Conservation (phyloP, 92 coral and sea anemone species). For the Phymanthus crucifer region DNA sequence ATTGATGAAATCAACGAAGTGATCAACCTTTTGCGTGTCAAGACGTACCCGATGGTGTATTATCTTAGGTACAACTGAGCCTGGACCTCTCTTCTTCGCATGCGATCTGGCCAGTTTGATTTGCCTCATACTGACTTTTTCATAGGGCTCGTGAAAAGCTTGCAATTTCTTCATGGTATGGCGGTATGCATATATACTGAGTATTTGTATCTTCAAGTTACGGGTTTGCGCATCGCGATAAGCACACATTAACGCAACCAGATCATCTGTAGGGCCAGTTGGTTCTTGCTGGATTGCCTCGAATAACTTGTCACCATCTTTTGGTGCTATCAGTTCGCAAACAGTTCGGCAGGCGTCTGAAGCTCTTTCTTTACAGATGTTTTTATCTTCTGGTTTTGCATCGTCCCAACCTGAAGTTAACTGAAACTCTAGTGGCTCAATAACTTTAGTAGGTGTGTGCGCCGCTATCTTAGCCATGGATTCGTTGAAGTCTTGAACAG, state of each 20-base stretch:
- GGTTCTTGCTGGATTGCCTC: conserved; percentile 17
- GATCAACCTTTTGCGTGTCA: conserved; percentile 20
- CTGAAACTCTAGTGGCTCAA: conserved; percentile 11
- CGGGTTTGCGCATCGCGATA: conserved; percentile 24
- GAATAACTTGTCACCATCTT: conserved; percentile 23
- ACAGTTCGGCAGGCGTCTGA: background rate
- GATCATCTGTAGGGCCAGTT: background rate
- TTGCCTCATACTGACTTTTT: conserved; percentile 35
- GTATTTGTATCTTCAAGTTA: conserved; percentile 34
- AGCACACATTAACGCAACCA: conserved; percentile 31
- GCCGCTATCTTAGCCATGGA: conserved; percentile 26
- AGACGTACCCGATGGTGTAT: conserved; percentile 29
- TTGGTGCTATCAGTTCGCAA: conserved; percentile 24
- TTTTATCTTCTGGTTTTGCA: background rate
- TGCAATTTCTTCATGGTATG: conserved; percentile 20
- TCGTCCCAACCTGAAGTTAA: background rate
- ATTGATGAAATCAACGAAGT: conserved; percentile 26
- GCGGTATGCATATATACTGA: conserved; percentile 38
- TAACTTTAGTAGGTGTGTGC: background rate
- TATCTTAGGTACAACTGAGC: conserved; percentile 15
- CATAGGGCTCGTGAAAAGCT: conserved; percentile 27
- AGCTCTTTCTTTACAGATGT: conserved; percentile 7
- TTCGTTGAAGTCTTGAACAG: conserved; percentile 2
- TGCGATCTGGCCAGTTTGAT: conserved; percentile 22
- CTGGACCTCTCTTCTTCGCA: conserved; percentile 24